phyloP scores from a whole-genome alignment of 2,888 invertebrate genomes.

The Diplazon laetatorius region DNA sequence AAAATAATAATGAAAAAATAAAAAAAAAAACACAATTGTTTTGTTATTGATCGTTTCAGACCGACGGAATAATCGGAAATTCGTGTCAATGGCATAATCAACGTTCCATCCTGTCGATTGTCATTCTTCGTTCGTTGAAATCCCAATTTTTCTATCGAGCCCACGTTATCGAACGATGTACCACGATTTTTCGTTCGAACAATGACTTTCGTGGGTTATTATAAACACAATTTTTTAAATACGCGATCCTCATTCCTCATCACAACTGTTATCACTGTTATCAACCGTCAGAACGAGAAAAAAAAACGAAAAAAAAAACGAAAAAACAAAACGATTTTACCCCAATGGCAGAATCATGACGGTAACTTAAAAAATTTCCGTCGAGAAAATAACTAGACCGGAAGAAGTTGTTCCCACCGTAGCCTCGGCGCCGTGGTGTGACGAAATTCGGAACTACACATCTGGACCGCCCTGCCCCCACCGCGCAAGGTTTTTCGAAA shows the following conservation, averaged over 20 bases:
- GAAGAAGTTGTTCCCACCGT: no score
- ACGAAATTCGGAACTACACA: no score
- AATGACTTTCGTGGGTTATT: conserved; percentile 14
- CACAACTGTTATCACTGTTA: conserved; percentile 28
- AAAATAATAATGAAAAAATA: not conserved
- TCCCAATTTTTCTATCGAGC: not conserved
- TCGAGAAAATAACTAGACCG: no score
- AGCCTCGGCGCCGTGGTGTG: no score
- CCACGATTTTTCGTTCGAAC: conserved; percentile 14
- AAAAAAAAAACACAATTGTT: conserved; percentile 30
- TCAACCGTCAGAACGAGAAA: conserved; percentile 13
- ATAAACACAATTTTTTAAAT: conserved; percentile 38
- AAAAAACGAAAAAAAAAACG: conserved; percentile 17
- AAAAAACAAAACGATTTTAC: conserved; percentile 10
- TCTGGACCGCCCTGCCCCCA: no score
- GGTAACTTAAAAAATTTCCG: no score
- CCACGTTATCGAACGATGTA: not conserved
- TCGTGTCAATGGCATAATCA: not conserved
- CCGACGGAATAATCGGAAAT: conserved; percentile 3
- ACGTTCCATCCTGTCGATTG: conserved; percentile 5
- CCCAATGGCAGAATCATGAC: no score
- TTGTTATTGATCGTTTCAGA: conserved; percentile 43
- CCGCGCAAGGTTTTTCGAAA: no score
- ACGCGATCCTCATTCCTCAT: conserved; percentile 7
- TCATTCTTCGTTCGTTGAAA: not conserved